These are phyloP conservation scores for Phaethon lepturus DNA, from an alignment of 2,113 vertebrate genomes.

Conservation along the genomic window DNA sequence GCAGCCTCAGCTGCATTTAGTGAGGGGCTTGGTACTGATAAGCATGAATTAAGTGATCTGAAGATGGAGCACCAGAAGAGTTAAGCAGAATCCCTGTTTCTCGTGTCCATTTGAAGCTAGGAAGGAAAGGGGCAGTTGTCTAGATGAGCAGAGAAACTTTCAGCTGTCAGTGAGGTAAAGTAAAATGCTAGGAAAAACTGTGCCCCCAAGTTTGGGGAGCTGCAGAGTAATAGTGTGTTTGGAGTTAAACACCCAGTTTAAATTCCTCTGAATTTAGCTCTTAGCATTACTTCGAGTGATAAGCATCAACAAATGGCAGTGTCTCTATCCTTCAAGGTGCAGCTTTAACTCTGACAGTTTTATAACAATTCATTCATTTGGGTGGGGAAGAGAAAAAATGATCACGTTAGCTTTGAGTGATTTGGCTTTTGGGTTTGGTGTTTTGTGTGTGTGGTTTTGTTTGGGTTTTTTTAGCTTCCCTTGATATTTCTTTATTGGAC, in stretches of 20 bases:
- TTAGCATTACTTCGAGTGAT: background rate
- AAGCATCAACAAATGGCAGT: background rate
- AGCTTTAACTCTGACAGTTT: background rate
- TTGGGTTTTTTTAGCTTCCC: background rate
- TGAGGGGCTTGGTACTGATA: background rate
- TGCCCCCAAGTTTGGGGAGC: background rate
- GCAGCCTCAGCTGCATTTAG: background rate
- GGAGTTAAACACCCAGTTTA: background rate
- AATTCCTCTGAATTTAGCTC: background rate
- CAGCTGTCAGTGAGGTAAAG: background rate
- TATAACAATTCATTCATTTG: accelerated
- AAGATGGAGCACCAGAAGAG: background rate
- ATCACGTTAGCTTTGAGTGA: background rate
- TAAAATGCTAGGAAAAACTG: background rate
- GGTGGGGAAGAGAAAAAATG: background rate
- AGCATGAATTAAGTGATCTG: background rate
- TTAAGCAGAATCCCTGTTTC: background rate
- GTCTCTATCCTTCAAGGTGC: background rate
- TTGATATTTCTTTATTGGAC: background rate
- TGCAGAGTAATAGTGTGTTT: background rate
- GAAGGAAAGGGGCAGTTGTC: background rate
- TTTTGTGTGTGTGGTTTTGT: background rate
- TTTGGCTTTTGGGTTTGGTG: accelerated
- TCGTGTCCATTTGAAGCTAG: background rate
- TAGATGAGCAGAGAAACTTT: background rate